Evolutionary conservation across 2,113 vertebrate genomes (phyloP).

Genomic region (Lamprologus callipterus): DNA sequence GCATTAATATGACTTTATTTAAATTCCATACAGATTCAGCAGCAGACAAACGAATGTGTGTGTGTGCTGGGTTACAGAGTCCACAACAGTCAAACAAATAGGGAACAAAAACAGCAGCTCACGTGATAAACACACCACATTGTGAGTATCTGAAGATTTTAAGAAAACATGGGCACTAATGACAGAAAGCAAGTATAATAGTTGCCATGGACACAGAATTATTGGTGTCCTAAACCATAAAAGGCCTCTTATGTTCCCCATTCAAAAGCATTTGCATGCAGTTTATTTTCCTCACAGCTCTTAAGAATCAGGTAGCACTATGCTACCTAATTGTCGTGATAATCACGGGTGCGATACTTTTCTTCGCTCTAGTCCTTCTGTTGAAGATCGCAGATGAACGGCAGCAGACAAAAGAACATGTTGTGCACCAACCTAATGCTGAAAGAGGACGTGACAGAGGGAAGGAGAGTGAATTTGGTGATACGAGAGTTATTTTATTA

Average conservation of each 20-base stretch:
- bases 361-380: neutral
- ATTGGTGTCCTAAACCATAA: neutral
- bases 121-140: fast-evolving
- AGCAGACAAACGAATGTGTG: neutral
- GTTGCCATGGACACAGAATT: neutral
- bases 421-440: neutral
- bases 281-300: neutral
- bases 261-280: neutral
- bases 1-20: neutral
- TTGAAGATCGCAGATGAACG: neutral
- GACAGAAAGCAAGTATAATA: neutral
- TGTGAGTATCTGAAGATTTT: neutral
- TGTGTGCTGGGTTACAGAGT: neutral
- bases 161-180: neutral
- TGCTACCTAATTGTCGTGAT: neutral
- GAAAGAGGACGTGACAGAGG: neutral
- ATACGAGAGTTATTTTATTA: neutral
- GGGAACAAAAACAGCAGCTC: neutral
- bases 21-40: neutral
- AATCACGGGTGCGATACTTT: neutral
- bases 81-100: neutral
- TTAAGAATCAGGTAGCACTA: neutral
- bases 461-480: neutral
- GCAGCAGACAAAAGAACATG: neutral
- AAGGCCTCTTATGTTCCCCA: neutral